Conservation (phyloP, 1,140 invertebrate species). For the Formica selysi region DNA sequence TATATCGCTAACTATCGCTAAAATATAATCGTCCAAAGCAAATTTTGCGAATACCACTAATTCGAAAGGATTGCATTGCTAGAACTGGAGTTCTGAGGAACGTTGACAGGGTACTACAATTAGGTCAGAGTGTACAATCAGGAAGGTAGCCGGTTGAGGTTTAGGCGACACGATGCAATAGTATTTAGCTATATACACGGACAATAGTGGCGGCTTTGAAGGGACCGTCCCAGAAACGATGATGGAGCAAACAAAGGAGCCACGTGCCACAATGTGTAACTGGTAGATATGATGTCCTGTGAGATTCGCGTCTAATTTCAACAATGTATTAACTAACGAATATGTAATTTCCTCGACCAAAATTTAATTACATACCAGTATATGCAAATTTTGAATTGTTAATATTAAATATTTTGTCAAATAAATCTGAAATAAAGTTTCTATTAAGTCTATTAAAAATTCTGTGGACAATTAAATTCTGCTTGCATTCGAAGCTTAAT, state of each 20-base stretch:
- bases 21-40: background rate
- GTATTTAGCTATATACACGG: constrained; percentile 65
- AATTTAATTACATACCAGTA: background rate
- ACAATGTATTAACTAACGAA: constrained; percentile 6
- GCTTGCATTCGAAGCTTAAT: background rate
- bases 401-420: background rate
- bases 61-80: constrained; percentile 57
- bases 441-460: constrained; percentile 5
- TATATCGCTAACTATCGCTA: background rate
- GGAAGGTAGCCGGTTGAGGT: constrained; percentile 61
- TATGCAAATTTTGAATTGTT: constrained; percentile 1
- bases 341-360: background rate
- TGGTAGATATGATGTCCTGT: constrained; percentile 9
- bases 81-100: constrained; percentile 9
- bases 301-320: constrained; percentile 16
- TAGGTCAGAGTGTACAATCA: constrained; percentile 72
- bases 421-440: background rate
- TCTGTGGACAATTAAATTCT: background rate
- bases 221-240: constrained; percentile 76
- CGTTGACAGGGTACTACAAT: constrained; percentile 67
- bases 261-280: constrained; percentile 71
- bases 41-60: constrained; percentile 40
- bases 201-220: constrained; percentile 67
- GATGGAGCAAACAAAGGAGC: constrained; percentile 79
- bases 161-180: constrained; percentile 66